Conservation (phyloP, 2,113 vertebrate species). For the Amphilophus citrinellus region DNA sequence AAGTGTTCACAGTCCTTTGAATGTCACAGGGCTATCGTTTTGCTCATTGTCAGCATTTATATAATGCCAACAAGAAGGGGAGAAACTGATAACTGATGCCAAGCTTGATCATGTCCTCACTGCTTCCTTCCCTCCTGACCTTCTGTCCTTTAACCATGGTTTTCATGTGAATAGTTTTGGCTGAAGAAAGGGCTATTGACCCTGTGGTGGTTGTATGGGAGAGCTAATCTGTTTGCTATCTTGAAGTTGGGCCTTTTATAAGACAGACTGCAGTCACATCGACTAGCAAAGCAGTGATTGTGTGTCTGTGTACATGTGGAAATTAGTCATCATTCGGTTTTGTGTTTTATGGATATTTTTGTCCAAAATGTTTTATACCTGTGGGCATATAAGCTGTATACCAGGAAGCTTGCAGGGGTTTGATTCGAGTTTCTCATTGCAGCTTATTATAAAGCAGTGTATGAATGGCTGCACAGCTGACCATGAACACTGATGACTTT, state of each 20-base stretch:
- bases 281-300: not conserved
- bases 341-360: not conserved
- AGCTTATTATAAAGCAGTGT: conserved; percentile 43
- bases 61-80: conserved; percentile 26
- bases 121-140: conserved; percentile 63
- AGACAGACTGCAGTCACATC: not conserved
- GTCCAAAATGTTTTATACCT: not conserved
- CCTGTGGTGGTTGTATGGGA: not conserved
- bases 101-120: conserved; percentile 52
- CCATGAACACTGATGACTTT: conserved; percentile 37
- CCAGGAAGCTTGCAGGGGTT: conserved; percentile 3
- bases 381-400: not conserved
- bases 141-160: conserved; percentile 4
- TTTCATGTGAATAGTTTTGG: conserved; percentile 11
- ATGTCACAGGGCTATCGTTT: conserved; percentile 51
- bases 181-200: not conserved
- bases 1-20: conserved; percentile 21
- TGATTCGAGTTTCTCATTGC: conserved; percentile 35
- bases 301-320: not conserved
- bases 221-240: not conserved
- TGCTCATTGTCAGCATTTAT: conserved; percentile 63
- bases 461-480: conserved; percentile 32
- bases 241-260: not conserved
- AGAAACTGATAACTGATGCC: conserved; percentile 36
- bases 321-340: not conserved